Base-by-base conservation (phyloP, 2,113 vertebrate genomes). In the Athene cunicularia region DNA sequence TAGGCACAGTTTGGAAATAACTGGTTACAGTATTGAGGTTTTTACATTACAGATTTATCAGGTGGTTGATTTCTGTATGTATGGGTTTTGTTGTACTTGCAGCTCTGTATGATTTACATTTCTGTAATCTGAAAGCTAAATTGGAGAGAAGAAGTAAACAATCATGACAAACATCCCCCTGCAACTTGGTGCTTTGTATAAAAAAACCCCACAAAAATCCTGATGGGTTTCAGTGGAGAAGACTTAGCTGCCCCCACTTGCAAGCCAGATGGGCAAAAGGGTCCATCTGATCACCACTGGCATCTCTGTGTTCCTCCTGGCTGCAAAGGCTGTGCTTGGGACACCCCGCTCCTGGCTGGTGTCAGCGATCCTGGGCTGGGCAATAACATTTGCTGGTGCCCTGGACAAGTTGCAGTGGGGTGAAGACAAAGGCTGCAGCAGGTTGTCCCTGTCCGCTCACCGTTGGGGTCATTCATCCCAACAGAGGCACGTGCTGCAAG, bases 181-280 rank as follows among this genome's bases (percentile, higher is more conserved):
- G 81, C 94, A 71, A 49, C 88, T 88, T 45, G 12, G 88, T 81
- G 67, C 94, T 96, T 86, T 89, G 60, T 97, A 76, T 90, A 83
- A 96, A 97, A 92, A 87, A 95, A 95, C 84, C 59, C 80, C 59
- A 53, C 26, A 75, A 96, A 82, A 77, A 89, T 92, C 80, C 90
- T 90, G 83, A 82, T 95, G 83, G 66, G 59, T 96, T 97, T 97
- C 82, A 81, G 41, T 84, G 80, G 92, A 83, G 90, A 95, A 97
- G 89, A 97, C 96, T 95, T 70, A 97, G 83, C 94, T 91, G 87
- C 88, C 92, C 92, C 80, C 10, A 56, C 80, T 93, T 96, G 93
- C 96, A 95, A 97, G 94, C 77, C 91, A 94, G 75, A 60, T 97
- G 92, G 97, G 92, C 73, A 43, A 96, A 95, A 60, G 32, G 35